Base-by-base conservation (phyloP, 2,888 invertebrate genomes). In the Sarcophaga rosellei region DNA sequence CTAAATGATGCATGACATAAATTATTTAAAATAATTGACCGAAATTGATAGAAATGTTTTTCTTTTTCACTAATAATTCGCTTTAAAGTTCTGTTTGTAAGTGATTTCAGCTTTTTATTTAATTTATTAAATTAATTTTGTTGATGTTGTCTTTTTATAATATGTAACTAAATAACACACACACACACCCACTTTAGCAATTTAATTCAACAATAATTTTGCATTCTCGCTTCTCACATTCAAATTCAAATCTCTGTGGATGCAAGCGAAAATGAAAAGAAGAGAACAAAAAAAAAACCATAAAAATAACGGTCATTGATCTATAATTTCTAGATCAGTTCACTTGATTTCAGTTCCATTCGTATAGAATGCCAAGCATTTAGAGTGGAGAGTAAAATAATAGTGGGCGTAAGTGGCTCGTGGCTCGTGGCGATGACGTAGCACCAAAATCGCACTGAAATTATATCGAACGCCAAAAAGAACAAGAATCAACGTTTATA, bases 371-470 rank as follows among this genome's bases (percentile, higher is more conserved):
- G 57, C 59, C 59, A 21, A 59, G 74, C n/a, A 45, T 77, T 77
- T 73, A 66, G 59, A 72, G 66, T 75, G 53, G 20, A 79, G 70
- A 63, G 69, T 53, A 23, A 74, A 73, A 62, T 6, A 47, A 78
- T 81, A 80, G 86, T 86, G 84, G 84, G 84, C 84, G 86, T 84
- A 75, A 81, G 74, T 84, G 86, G 84, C 86, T 86, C 86, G 86
- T 86, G 86, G 86, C 86, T 86, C 86, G 86, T 86, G 86, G 86
- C 86, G 84, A 81, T 84, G 86, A 86, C 81, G 84, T 86, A 86
- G 86, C 57, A 78, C 63, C 69, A 53, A 53, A 53, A 53, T 53
- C 53, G 53, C 53, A 53, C 15, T 15, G 17, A 53, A 53, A 1
- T 15, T 53, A 5, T 53, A 15, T 17, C 5, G 44, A 77, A 80